Conservation (phyloP, 1,140 invertebrate genomes). For the Sycophila sp. region DNA sequence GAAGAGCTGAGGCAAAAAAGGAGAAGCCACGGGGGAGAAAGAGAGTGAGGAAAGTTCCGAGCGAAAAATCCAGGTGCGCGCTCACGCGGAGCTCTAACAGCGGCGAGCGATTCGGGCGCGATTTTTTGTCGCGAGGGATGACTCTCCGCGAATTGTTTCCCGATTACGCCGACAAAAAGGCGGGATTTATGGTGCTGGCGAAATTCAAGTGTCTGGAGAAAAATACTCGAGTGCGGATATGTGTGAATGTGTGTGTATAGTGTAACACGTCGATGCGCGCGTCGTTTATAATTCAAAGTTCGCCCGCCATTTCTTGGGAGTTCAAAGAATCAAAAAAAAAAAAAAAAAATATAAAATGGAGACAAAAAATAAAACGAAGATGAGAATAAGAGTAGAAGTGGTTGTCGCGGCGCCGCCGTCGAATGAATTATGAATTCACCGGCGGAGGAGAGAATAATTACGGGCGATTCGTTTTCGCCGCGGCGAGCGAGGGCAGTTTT, state of each 20-base stretch:
- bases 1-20: neutral
- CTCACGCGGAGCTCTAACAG: neutral
- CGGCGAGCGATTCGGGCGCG: conserved; percentile 5
- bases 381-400: neutral
- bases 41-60: neutral
- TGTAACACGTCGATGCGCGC: neutral
- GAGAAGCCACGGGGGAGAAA: neutral
- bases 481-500: too few relatives aligned
- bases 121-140: conserved; percentile 27
- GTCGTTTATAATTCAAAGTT: conserved; percentile 32
- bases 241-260: too few relatives aligned
- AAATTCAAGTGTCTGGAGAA: conserved; percentile 9
- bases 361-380: neutral
- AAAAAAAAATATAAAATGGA: neutral
- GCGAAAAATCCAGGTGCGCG: conserved; percentile 20
- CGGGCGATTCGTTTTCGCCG: neutral
- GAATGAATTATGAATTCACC: conserved; percentile 29
- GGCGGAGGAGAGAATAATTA: conserved; percentile 3
- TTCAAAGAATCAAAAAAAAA: neutral
- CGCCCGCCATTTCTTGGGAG: neutral
- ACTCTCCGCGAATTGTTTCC: conserved; percentile 29
- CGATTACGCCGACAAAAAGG: conserved; percentile 29
- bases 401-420: neutral
- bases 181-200: conserved; percentile 34
- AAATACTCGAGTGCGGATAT: neutral